These are phyloP conservation scores for Oceanodroma tethys DNA, from an alignment of 2,113 vertebrate species.

Conservation along the genomic window DNA sequence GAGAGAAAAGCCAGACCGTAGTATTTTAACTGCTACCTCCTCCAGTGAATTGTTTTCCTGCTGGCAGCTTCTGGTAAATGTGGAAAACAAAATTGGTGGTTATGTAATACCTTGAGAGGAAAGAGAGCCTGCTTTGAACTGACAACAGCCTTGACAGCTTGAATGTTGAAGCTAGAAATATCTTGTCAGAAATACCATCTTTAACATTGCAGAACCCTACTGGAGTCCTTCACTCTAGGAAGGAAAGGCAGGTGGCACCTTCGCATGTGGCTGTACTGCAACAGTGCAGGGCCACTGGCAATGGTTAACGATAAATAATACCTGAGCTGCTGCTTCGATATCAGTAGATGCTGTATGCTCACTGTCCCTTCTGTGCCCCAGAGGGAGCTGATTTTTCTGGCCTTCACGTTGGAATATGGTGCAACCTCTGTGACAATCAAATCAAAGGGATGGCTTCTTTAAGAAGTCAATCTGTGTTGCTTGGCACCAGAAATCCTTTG, in stretches of 20 bases:
- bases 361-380: not conserved
- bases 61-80: not conserved
- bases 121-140: conserved; percentile 38
- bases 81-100: conserved; percentile 43
- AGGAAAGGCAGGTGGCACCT: not conserved
- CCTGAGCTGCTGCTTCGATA: not conserved
- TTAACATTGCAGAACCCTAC: not conserved
- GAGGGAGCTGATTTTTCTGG: not conserved
- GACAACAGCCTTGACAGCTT: conserved; percentile 53
- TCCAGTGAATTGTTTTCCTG: not conserved
- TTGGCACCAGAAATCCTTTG: not conserved
- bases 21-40: not conserved
- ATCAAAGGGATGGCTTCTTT: not conserved
- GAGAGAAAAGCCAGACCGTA: not conserved
- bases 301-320: not conserved
- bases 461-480: not conserved
- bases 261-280: fast-evolving
- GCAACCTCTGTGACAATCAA: not conserved
- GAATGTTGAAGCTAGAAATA: conserved; percentile 56
- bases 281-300: not conserved
- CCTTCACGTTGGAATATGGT: fast-evolving
- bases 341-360: not conserved
- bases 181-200: not conserved
- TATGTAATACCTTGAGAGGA: conserved; percentile 45
- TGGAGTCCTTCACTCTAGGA: not conserved